Evolutionary conservation across 2,888 invertebrate genomes (phyloP).

Genomic region (Buathra laborator): DNA sequence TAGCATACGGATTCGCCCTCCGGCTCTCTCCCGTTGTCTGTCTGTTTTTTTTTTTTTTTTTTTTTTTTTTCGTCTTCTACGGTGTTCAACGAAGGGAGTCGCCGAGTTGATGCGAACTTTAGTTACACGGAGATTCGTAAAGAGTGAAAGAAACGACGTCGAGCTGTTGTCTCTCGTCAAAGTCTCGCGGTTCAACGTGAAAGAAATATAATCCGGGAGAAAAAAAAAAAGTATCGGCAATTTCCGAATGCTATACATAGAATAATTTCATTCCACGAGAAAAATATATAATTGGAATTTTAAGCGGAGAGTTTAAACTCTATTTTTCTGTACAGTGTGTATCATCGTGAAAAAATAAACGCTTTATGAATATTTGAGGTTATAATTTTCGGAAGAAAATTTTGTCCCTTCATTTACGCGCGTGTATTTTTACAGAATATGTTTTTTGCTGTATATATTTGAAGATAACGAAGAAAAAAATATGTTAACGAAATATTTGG

Average conservation of each 20-base stretch:
- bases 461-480: no score
- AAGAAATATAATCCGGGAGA: constrained; percentile 3
- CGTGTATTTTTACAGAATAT: not conserved
- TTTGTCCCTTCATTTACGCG: no score
- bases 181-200: not conserved
- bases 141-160: constrained; percentile 19
- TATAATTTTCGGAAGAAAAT: no score
- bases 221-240: not conserved
- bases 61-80: constrained; percentile 24
- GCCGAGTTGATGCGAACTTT: constrained; percentile 14
- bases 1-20: not conserved
- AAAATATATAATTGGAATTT: not conserved
- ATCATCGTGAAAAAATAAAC: no score
- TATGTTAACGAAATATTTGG: no score
- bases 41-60: constrained; percentile 14
- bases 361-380: no score
- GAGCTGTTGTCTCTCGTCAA: constrained; percentile 8
- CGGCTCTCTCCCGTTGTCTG: constrained; percentile 18
- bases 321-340: no score
- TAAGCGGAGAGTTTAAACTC: not conserved
- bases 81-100: not conserved
- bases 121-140: constrained; percentile 6
- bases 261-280: not conserved
- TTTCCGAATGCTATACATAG: not conserved
- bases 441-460: not conserved